Evolutionary conservation across 30 jellyfish, hydroid and myxozoan species (phyloP), one percentile per base, ranked within the genome.

Genomic region (Aurelia coerulea): DNA sequence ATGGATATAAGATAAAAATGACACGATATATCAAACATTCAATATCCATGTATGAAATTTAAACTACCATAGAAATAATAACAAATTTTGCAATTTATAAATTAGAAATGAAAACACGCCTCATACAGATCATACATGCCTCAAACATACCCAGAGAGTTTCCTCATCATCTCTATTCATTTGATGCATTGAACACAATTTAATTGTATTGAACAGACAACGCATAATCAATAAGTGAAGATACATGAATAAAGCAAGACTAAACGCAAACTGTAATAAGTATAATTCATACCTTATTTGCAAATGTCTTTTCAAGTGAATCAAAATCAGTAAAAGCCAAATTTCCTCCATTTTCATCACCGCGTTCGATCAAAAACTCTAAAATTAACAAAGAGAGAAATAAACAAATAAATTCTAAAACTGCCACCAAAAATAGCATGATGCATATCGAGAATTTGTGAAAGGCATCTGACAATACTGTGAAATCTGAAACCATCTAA

Each of bases 291-390:
- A 88, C 99, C 97, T 87, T 91, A 37, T 89, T 70, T 17, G 88
- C 92, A 80, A 96, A 96, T 3, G 92, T 69, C 14, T 66, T 89
- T 62, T 96, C 99, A 42, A 96, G 88, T 17, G 90, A 80, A 19
- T 79, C 84, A 46, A 91, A 91, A 62, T 62, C 84, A n/a, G 86
- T 13, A 78, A 96, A 96, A 10, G 15, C 33, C 4, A 96, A 15
- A 68, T 84, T 84, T 35, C 99, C 99, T 16, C 99, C 99, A 75
- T 96, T 91, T 60, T 88, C 99, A 60, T 81, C 96, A 60, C 88
- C 69, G 12, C 99, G 84, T 37, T 74, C 88, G 34, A 96, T 80
- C 37, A 35, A 6, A 62, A 96, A 80, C 19, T 78, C 99, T 96
- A 31, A 74, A 73, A 37, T 6, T 49, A 73, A 82, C 39, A 49